A percentile compares a stretch with the other conserved stretches of the same genome.
These are phyloP conservation scores for Umimayanthus kanabou DNA, from an alignment of 92 coral and sea anemone species.

Conservation along the genomic window DNA sequence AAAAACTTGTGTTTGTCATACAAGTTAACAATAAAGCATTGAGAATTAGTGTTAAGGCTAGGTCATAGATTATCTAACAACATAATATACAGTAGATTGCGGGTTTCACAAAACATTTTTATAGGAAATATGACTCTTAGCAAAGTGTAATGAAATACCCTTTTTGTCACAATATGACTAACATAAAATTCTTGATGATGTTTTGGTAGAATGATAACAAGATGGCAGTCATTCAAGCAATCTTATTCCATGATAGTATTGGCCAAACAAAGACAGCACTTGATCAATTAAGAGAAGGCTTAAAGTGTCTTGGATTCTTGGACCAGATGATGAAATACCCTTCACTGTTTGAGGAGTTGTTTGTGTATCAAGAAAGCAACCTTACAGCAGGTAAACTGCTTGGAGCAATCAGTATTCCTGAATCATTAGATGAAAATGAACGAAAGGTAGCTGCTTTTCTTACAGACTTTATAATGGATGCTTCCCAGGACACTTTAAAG, in stretches of 20 bases:
- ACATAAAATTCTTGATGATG: slow-evolving; percentile 11
- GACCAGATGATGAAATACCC: slow-evolving; percentile 47
- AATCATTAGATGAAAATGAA: slow-evolving; percentile 33
- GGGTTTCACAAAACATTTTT: no score
- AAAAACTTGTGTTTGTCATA: no score
- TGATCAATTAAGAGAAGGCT: slow-evolving; percentile 45
- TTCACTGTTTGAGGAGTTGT: slow-evolving; percentile 48
- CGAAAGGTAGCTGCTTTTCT: slow-evolving; percentile 43
- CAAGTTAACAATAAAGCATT: no score
- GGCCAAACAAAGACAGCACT: slow-evolving; percentile 51
- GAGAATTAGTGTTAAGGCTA: no score
- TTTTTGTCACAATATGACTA: neutral
- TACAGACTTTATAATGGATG: slow-evolving; percentile 44
- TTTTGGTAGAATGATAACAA: slow-evolving; percentile 54
- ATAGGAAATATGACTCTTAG: no score
- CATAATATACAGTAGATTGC: no score
- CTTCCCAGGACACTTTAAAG: slow-evolving; percentile 46
- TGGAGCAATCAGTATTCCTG: slow-evolving; percentile 37
- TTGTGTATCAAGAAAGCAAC: slow-evolving; percentile 43
- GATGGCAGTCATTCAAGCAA: slow-evolving; percentile 54
- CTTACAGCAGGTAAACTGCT: slow-evolving; percentile 23
- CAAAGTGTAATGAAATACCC: no score
- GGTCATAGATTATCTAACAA: no score
- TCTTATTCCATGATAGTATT: slow-evolving; percentile 51
- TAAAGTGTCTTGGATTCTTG: slow-evolving; percentile 47